Evolutionary conservation across 2,113 vertebrate species (phyloP), one percentile per base, ranked within the genome.

Genomic region (Cranoglanis bouderius): DNA sequence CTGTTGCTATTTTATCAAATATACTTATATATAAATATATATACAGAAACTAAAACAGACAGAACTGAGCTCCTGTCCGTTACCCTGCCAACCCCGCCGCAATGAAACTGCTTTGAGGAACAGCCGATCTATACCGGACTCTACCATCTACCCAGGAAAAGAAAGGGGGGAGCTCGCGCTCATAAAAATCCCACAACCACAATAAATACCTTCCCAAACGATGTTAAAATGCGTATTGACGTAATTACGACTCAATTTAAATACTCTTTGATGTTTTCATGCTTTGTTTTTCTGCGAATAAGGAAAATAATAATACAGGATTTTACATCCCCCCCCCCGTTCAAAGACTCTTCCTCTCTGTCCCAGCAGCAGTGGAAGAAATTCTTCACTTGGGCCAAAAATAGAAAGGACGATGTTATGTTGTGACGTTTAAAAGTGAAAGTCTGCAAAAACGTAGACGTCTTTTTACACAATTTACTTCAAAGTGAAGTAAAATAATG

Each of bases 121-220:
- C 91, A 70, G 92, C 90, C 5, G 86, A 35, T 59, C 43, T 92
- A 90, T 92, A 91, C 32, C 35, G 92, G 95, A 94, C 89, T 63
- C 19, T 86, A 93, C 95, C 94, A 95, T 90, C 75, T 74, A 9
- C 19, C 14, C 21, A 0, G 0, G 1, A 13, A 1, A 26, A 13
- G 0, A 10, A 8, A 19, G 53, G 82, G 74, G 82, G 6, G 14
- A 53, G 43, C 14, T 1, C 0, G 0, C 38, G 61, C 40, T 8
- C 0, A 51, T 35, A 2, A 2, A 85, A 6, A 29, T 1, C 1
- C 10, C 12, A 19, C 8, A 8, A 4, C 9, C 16, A 4, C 21
- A 72, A 29, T 1, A 7, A 12, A 32, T 0, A 3, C 21, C 49
- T 26, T 21, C 2, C 4, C 0, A 18, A 0, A 4, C 21, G 12